Conservation (phyloP, 2,113 vertebrate genomes). For the Sander vitreus region DNA sequence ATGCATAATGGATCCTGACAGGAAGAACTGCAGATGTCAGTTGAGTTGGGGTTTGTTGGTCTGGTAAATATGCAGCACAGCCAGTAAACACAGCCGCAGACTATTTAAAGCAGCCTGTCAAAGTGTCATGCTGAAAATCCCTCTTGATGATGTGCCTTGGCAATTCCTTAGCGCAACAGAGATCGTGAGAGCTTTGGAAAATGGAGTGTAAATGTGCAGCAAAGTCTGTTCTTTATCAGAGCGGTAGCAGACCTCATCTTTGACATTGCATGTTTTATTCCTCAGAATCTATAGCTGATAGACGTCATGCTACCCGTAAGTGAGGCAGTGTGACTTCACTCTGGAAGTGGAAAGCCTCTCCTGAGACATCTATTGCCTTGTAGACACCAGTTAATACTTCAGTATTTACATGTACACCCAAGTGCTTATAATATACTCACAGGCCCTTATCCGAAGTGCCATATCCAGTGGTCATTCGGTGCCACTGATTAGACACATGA, state of each 20-base stretch:
- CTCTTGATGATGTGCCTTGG: slow-evolving; percentile 41
- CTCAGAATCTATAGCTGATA: slow-evolving; percentile 27
- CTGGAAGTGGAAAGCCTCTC: slow-evolving; percentile 19
- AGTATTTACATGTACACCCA: not conserved
- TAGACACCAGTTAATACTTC: not conserved
- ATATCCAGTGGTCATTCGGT: slow-evolving; percentile 35
- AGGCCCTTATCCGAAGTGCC: slow-evolving; percentile 36
- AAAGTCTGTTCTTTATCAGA: slow-evolving; percentile 65
- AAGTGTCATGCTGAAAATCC: slow-evolving; percentile 52
- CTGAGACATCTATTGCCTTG: slow-evolving; percentile 31
- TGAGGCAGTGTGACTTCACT: slow-evolving; percentile 18
- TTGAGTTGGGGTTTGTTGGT: slow-evolving; percentile 33
- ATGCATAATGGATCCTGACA: slow-evolving; percentile 39
- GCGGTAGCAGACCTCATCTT: slow-evolving; percentile 55
- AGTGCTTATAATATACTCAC: slow-evolving; percentile 13
- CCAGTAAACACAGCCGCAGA: slow-evolving; percentile 61
- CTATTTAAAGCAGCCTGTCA: slow-evolving; percentile 55
- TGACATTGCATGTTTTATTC: slow-evolving; percentile 33
- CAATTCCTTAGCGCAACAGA: slow-evolving; percentile 12
- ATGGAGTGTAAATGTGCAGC: slow-evolving; percentile 19
- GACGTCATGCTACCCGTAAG: slow-evolving; percentile 30
- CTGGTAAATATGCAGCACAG: slow-evolving; percentile 47
- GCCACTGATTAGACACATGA: slow-evolving; percentile 59
- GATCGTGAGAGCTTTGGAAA: slow-evolving; percentile 26
- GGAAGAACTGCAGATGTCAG: slow-evolving; percentile 60